Conservation (phyloP, 2,113 vertebrate species). For the Macaca mulatta region DNA sequence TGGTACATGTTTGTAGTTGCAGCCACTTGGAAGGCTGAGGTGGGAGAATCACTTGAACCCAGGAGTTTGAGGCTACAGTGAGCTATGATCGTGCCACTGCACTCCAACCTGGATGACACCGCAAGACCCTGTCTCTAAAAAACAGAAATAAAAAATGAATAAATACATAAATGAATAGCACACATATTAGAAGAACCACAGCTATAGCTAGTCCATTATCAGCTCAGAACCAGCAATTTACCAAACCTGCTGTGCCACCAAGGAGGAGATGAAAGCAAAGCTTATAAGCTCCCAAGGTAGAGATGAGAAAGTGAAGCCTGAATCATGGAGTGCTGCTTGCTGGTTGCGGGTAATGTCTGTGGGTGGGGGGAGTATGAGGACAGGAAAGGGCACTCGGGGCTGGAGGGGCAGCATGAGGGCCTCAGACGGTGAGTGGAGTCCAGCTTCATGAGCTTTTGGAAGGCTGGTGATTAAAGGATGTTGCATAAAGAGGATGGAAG, state of each 20-base stretch:
- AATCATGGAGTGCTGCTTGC: rapidly evolving
- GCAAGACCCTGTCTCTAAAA: too few relatives aligned
- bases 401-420: background rate
- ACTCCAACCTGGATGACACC: too few relatives aligned
- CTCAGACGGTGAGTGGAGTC: background rate
- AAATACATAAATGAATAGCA: too few relatives aligned
- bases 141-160: too few relatives aligned
- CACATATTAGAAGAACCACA: background rate
- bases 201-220: background rate
- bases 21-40: too few relatives aligned
- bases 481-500: background rate
- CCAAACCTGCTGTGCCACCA: background rate
- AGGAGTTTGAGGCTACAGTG: too few relatives aligned
- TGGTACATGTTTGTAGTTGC: too few relatives aligned
- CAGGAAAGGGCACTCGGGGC: background rate
- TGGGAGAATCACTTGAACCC: too few relatives aligned
- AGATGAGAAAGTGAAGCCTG: background rate
- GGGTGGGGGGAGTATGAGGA: background rate
- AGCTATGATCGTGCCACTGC: too few relatives aligned
- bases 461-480: too few relatives aligned
- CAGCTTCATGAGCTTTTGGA: background rate
- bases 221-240: background rate
- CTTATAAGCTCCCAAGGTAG: background rate
- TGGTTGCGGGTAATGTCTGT: rapidly evolving
- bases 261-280: background rate